Base-by-base conservation (phyloP, 2,113 vertebrate genomes). In the Marmota monax region DNA sequence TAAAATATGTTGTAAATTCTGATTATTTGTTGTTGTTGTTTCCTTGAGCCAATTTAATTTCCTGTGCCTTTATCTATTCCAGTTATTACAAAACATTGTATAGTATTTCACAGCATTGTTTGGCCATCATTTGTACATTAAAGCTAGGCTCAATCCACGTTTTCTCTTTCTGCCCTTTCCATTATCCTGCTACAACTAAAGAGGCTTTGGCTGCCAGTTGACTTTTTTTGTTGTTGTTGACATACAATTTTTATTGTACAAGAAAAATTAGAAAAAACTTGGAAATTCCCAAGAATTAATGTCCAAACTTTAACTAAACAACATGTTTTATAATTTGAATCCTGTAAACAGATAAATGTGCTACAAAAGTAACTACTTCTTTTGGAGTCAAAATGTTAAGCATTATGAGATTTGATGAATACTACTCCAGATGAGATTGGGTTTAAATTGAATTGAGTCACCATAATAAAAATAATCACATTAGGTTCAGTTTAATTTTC, bases 391-490 rank as follows among this genome's bases (percentile, higher is more conserved):
- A 88, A 91, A 76, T 82, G 13, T 45, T 93, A 76, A 84, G 25
- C 4, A 45, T 18, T 34, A 1, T 87, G 58, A 86, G 48, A 78
- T 82, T 85, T 88, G 39, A 63, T 78, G 42, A 74, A 25, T 86
- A 56, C 58, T 70, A 34, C 29, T 90, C 3, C 29, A 34, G 7
- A 42, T 94, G 58, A 58, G 13, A 89, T 51, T 65, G 4, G 0
- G 23, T 90, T 92, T 92, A 94, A 85, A 76, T 80, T 88, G 29
- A 67, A 77, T 53, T 80, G 86, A 89, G 27, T 58, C 65, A 91
- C 8, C 82, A 11, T n/a, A 90, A 63, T 87, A 86, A 92, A 92
- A 90, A 77, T 80, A 51, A 58, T 45, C 58, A 69, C 9, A 79
- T 13, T 34, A 88, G 58, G 61, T 91, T 91, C 45, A 93, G 18